These are phyloP conservation scores for Bos javanicus DNA, from an alignment of 2,113 vertebrate genomes.

Conservation along the genomic window DNA sequence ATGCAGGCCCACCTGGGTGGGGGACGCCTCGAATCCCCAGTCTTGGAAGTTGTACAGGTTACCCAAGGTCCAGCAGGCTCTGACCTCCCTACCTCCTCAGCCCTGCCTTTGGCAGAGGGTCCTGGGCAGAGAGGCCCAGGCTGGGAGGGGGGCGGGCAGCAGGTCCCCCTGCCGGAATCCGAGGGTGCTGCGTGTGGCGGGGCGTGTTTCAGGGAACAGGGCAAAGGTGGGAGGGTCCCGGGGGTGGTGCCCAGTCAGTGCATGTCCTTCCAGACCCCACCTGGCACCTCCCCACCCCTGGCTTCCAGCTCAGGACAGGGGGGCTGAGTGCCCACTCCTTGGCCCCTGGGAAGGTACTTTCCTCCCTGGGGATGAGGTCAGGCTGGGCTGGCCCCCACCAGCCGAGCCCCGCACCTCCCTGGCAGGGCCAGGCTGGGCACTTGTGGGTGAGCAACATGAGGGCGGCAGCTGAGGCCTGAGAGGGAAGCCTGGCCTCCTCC, in stretches of 20 bases:
- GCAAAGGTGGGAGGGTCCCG: background rate
- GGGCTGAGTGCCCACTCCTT: background rate
- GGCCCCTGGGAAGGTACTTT: constrained; percentile 20
- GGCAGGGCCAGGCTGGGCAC: background rate
- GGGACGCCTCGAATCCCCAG: background rate
- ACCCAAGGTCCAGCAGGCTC: background rate
- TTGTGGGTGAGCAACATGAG: background rate
- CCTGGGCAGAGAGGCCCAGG: background rate
- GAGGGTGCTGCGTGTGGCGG: too few species aligned
- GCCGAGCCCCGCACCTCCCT: background rate
- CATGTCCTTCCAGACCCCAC: background rate
- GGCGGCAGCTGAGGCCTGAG: too few species aligned
- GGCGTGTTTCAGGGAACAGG: background rate
- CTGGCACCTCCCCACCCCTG: fast-evolving
- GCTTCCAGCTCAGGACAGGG: background rate
- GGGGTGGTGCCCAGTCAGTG: fast-evolving
- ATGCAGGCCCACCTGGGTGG: background rate
- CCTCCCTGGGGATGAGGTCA: background rate
- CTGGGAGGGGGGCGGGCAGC: background rate
- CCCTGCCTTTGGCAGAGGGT: background rate
- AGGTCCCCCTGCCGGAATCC: background rate
- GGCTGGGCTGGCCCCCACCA: background rate
- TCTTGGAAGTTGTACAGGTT: background rate
- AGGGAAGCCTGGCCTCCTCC: background rate
- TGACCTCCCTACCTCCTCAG: background rate